These are phyloP conservation scores for Sminthopsis crassicaudata DNA, from an alignment of 2,113 vertebrate genomes.

Conservation along the genomic window DNA sequence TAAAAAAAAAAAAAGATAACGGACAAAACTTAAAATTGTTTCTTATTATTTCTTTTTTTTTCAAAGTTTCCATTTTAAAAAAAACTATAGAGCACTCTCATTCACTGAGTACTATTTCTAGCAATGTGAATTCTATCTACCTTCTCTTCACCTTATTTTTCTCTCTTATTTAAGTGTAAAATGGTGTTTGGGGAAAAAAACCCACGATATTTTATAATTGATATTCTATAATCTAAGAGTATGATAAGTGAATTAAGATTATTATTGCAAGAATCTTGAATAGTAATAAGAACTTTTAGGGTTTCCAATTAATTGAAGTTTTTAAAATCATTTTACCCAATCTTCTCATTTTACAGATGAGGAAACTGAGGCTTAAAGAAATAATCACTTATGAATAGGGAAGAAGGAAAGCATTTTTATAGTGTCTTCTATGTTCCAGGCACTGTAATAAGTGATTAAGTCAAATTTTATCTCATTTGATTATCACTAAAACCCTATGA, in stretches of 20 bases:
- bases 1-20: neutral
- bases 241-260: neutral
- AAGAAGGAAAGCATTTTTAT: neutral
- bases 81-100: neutral
- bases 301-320: neutral
- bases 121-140: neutral
- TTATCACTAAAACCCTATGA: neutral
- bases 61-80: neutral
- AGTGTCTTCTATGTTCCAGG: neutral
- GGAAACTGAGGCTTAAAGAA: neutral
- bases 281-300: neutral
- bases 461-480: too few species aligned
- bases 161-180: neutral
- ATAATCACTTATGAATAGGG: neutral
- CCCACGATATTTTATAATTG: neutral
- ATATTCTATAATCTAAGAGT: neutral
- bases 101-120: neutral
- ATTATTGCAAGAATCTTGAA: neutral
- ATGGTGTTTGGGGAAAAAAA: neutral
- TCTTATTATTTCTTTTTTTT: neutral
- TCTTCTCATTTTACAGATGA: neutral
- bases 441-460: neutral
- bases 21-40: neutral
- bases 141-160: neutral
- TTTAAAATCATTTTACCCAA: neutral